Conservation (phyloP, 1,140 invertebrate species). For the Lepidostoma basale region DNA sequence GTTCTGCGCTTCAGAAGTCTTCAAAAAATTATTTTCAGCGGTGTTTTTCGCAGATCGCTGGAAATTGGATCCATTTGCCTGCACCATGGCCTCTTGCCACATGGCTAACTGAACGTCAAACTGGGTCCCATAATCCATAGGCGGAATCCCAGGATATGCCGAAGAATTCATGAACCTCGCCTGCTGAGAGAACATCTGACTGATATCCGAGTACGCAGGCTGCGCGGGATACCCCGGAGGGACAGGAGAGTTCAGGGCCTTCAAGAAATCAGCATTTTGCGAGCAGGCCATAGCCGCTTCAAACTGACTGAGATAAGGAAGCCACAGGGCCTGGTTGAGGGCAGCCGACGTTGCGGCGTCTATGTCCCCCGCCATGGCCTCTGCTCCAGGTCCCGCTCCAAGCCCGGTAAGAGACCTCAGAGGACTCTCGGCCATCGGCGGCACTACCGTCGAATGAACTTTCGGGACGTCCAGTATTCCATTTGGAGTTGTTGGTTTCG, state of each 20-base stretch:
- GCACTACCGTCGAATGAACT: neutral
- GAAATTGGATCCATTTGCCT: conserved; percentile 56
- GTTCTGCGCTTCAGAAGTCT: conserved; percentile 55
- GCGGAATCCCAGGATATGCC: conserved; percentile 58
- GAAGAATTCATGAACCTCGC: conserved; percentile 54
- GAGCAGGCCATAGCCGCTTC: conserved; percentile 58
- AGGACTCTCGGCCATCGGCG: conserved; percentile 33
- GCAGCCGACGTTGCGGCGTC: conserved; percentile 70
- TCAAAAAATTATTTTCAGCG: conserved; percentile 53
- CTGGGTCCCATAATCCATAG: conserved; percentile 64
- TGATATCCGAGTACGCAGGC: conserved; percentile 56
- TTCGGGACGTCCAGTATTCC: neutral
- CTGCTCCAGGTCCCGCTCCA: conserved; percentile 9
- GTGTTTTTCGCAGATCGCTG: conserved; percentile 49
- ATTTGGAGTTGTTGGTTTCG: conserved; percentile 29
- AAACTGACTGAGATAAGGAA: conserved; percentile 71
- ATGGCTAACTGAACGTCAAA: conserved; percentile 69
- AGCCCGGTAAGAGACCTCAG: conserved; percentile 30
- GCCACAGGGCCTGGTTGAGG: conserved; percentile 73
- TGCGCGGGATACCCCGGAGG: conserved; percentile 53
- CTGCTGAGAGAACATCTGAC: conserved; percentile 57
- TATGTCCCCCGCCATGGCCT: conserved; percentile 64
- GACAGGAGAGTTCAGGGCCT: conserved; percentile 57
- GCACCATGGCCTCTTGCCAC: conserved; percentile 69
- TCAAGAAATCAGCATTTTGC: conserved; percentile 58